phyloP scores from a whole-genome alignment of 2,888 invertebrate species.

The Melinopterus prodromus region DNA sequence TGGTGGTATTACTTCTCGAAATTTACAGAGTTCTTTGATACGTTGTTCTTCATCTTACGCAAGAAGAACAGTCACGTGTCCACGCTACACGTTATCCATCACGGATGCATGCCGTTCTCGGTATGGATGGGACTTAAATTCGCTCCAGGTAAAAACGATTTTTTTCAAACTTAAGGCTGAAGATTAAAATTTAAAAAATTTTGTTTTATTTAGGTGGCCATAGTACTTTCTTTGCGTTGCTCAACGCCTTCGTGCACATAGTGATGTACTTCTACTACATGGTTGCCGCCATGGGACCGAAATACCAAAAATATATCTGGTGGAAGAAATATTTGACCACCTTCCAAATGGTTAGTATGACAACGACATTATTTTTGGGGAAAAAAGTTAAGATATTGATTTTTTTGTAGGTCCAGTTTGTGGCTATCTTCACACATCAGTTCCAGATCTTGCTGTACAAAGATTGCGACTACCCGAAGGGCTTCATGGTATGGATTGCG shows the following conservation, averaged over 20 bases:
- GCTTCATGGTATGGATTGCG: conserved; percentile 94
- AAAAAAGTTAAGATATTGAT: not conserved
- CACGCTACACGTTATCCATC: conserved; percentile 92
- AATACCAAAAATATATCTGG: conserved; percentile 94
- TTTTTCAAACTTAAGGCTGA: not conserved
- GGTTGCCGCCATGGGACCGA: conserved; percentile 92
- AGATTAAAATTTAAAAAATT: not conserved
- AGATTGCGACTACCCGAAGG: conserved; percentile 90
- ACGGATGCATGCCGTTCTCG: conserved; percentile 94
- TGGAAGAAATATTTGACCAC: conserved; percentile 97
- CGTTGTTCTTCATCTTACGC: conserved; percentile 92
- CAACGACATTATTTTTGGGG: not conserved
- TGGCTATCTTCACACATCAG: conserved; percentile 90
- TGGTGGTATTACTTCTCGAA: conserved; percentile 97
- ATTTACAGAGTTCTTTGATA: conserved; percentile 93
- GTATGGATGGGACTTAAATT: conserved; percentile 96
- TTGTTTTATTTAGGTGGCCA: conserved; percentile 79
- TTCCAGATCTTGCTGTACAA: conserved; percentile 84
- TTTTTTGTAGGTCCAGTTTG: conserved; percentile 82
- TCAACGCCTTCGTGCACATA: conserved; percentile 95
- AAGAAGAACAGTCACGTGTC: conserved; percentile 94
- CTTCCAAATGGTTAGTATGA: conserved; percentile 87
- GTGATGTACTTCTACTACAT: conserved; percentile 98
- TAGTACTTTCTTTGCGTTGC: conserved; percentile 93
- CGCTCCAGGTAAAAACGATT: conserved; percentile 75